Evolutionary conservation across 1,140 invertebrate genomes (phyloP), one percentile per base, ranked within the genome.

Genomic region (Maconellicoccus hirsutus): DNA sequence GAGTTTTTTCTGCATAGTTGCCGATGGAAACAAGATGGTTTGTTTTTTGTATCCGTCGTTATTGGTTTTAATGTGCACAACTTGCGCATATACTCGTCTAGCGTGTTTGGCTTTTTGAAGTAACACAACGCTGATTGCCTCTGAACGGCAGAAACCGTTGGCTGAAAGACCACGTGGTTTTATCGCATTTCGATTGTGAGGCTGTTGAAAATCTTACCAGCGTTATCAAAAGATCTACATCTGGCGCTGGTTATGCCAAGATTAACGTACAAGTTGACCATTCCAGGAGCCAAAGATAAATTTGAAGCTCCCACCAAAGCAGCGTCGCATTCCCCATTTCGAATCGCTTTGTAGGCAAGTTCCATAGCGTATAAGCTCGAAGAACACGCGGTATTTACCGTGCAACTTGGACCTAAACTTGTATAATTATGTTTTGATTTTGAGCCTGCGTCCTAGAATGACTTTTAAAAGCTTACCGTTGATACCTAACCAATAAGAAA

Each of bases 201-300:
- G 22, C 7, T 23, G 59, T 16, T 19, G 29, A 33, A 33, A 33
- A 33, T 3, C 22, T 75, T 75, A 80, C 83, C 85, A 73, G 85
- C 84, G 59, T 86, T 85, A 79, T 97, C 94, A 77, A 98, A 96
- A 38, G 88, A 87, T 77, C 92, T 93, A 78, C 93, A 96, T 63
- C 81, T 84, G 0, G 82, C 76, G 0, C 91, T 89, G 12, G 97
- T 78, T 76, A 97, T 93, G 63, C 91, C 92, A 19, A 81, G 75
- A 52, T 80, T 78, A 22, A 76, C 76, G 59, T 94, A 94, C 78
- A 94, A 91, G 10, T 94, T 79, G 0, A 92, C 87, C 0, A 89
- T 85, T 70, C 86, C 86, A 0, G 94, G 93, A 79, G 92, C 90
- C 19, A 96, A 79, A 72, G 86, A 86, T 1, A 96, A 78, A 78